phyloP scores from a whole-genome alignment of 2,888 invertebrate genomes.

The Heteropelma amictum region DNA sequence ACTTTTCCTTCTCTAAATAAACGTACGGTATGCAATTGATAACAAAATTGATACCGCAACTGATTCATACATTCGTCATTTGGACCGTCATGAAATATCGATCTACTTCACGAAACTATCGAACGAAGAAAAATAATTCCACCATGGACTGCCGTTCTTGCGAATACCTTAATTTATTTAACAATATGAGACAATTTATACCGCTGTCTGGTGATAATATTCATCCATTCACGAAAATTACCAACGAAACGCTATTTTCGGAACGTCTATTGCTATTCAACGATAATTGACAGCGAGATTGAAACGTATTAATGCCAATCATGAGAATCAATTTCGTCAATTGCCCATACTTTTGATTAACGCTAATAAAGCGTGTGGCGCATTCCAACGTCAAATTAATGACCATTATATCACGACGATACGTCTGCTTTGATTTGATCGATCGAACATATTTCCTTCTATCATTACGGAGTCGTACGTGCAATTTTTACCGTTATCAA shows the following conservation, averaged over 20 bases:
- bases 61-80: background rate
- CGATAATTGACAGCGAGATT: slow-evolving; percentile 21
- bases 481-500: background rate
- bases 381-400: slow-evolving; percentile 36
- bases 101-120: background rate
- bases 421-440: slow-evolving; percentile 3
- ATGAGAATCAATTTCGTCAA: slow-evolving; percentile 25
- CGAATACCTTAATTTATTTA: background rate
- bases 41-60: background rate
- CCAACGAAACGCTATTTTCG: background rate
- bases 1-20: too few species aligned
- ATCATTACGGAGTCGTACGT: background rate
- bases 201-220: too few species aligned
- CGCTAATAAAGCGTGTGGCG: slow-evolving; percentile 6
- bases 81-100: background rate
- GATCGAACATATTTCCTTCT: slow-evolving; percentile 9
- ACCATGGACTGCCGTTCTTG: too few species aligned
- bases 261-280: background rate
- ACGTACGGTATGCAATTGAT: too few species aligned
- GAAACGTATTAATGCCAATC: background rate
- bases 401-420: slow-evolving; percentile 31
- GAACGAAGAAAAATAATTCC: background rate
- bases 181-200: background rate
- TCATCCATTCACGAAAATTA: background rate
- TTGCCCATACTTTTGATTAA: slow-evolving; percentile 21